phyloP scores from a whole-genome alignment of 2,888 invertebrate species.

The Smittia aterrima region DNA sequence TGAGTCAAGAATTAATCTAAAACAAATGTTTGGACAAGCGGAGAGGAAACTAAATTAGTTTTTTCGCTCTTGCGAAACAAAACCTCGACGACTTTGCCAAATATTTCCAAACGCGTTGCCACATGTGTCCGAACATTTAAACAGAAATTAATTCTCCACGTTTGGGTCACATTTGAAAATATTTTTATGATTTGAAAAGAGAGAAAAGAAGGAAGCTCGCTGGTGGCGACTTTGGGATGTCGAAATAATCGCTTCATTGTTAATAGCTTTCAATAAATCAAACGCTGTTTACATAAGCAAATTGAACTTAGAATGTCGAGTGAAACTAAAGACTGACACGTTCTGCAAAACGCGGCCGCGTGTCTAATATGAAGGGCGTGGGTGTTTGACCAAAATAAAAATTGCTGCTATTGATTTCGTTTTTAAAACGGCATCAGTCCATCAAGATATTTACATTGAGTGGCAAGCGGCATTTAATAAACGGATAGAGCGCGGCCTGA shows the following conservation, averaged over 20 bases:
- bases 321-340: not conserved
- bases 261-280: not conserved
- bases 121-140: not conserved
- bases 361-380: conserved; percentile 5
- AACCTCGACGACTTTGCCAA: not conserved
- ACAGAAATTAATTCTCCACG: not conserved
- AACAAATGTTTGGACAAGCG: no score
- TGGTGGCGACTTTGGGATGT: not conserved
- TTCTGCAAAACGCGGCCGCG: not conserved
- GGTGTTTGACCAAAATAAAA: conserved; percentile 34
- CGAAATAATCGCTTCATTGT: not conserved
- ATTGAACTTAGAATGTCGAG: not conserved
- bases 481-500: not conserved
- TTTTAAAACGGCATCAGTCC: conserved; percentile 6
- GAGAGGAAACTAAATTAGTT: no score
- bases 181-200: not conserved
- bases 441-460: conserved; percentile 12
- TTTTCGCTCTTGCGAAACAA: not conserved
- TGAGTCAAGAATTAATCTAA: no score
- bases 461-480: conserved; percentile 2
- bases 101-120: not conserved
- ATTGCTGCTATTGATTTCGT: conserved; percentile 37
- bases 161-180: conserved; percentile 2
- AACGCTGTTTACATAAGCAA: not conserved
- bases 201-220: not conserved